A percentile compares a stretch with the other conserved stretches of the same genome.
These are phyloP conservation scores for Turritopsis dohrnii DNA, from an alignment of 30 jellyfish, hydroid and myxozoan genomes.

Conservation along the genomic window DNA sequence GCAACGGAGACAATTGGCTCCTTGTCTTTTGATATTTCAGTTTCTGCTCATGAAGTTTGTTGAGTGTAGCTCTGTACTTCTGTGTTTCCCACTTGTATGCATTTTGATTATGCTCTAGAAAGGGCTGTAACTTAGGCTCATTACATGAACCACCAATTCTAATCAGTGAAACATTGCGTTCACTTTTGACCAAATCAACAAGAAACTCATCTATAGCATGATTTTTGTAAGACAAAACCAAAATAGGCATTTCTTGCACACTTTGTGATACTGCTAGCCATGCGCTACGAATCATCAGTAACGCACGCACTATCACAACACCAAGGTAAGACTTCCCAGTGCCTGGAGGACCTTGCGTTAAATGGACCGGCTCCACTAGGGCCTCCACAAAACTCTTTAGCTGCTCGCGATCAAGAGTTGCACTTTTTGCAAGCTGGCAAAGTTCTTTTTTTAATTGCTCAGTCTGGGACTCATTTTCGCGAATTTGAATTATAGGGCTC, in stretches of 20 bases:
- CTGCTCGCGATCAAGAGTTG: constrained; percentile 24
- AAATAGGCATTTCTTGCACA: background rate
- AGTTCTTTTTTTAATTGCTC: background rate
- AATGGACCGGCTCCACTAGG: constrained; percentile 22
- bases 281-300: constrained; percentile 7
- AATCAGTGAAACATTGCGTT: background rate
- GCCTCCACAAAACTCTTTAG: constrained; percentile 19
- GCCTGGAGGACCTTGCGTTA: constrained; percentile 33
- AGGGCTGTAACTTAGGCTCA: background rate
- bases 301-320: constrained; percentile 23
- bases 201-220: constrained; percentile 32
- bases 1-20: background rate
- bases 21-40: background rate
- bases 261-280: background rate
- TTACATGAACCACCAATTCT: constrained; percentile 11
- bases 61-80: background rate
- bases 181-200: constrained; percentile 17
- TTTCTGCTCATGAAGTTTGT: constrained; percentile 7
- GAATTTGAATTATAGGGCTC: constrained; percentile 15
- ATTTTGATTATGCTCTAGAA: background rate
- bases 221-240: constrained; percentile 22
- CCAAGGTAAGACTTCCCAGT: constrained; percentile 30
- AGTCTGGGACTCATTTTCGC: background rate
- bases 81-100: background rate
- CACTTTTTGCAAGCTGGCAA: background rate